Conservation (phyloP, 2,888 invertebrate genomes). For the Diplolepis rosae region DNA sequence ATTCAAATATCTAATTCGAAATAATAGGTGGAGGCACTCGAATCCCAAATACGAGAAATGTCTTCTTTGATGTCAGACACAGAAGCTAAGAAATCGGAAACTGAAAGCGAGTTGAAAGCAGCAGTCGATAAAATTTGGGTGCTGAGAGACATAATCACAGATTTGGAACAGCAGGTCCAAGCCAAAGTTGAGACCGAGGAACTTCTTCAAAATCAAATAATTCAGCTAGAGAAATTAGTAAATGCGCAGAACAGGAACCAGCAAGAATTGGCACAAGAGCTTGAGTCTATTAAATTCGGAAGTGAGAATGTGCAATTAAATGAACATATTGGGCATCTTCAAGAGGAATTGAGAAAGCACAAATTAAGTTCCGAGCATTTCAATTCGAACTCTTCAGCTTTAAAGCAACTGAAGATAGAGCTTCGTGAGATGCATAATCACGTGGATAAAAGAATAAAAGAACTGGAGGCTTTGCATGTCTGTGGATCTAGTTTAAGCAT, state of each 20-base stretch:
- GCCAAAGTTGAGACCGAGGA: constrained; percentile 79
- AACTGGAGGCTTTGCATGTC: constrained; percentile 83
- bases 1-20: background rate
- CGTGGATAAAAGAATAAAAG: constrained; percentile 82
- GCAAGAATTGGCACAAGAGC: constrained; percentile 75
- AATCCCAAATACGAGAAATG: constrained; percentile 84
- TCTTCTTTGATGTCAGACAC: constrained; percentile 78
- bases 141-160: constrained; percentile 85
- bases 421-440: constrained; percentile 80
- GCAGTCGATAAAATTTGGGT: constrained; percentile 84
- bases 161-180: constrained; percentile 85
- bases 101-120: constrained; percentile 84
- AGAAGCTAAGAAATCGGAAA: constrained; percentile 78
- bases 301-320: constrained; percentile 72
- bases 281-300: constrained; percentile 76
- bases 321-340: constrained; percentile 74
- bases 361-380: constrained; percentile 75
- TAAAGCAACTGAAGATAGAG: constrained; percentile 74
- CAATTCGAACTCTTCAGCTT: constrained; percentile 73
- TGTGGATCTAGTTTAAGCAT: constrained; percentile 79
- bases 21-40: constrained; percentile 84
- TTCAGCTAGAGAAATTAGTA: constrained; percentile 76
- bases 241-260: constrained; percentile 77
- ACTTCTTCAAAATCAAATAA: constrained; percentile 78
- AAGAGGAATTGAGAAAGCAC: constrained; percentile 75